phyloP scores from a whole-genome alignment of 1,140 invertebrate genomes.

The Hydropsyche tenuis region DNA sequence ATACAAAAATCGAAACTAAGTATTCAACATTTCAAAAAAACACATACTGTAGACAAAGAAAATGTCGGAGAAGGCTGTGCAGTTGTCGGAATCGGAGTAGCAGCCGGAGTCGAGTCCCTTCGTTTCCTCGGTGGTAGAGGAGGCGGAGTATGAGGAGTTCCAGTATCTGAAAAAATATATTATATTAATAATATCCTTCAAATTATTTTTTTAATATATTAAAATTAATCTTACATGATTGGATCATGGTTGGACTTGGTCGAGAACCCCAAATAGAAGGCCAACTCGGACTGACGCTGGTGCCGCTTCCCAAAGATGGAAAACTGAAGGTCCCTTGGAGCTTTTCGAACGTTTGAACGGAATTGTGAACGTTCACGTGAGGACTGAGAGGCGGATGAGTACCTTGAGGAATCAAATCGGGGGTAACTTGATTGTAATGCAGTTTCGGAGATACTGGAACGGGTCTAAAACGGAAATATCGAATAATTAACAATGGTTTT shows the following conservation, averaged over 20 bases:
- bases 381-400: conserved; percentile 48
- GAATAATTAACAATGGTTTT: conserved; percentile 3
- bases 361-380: conserved; percentile 48
- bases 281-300: conserved; percentile 42
- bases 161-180: conserved; percentile 36
- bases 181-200: too few species aligned
- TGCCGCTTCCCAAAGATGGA: conserved; percentile 32
- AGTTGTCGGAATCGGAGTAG: conserved; percentile 52
- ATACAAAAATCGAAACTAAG: not conserved
- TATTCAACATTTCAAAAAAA: not conserved
- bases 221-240: conserved; percentile 13
- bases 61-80: conserved; percentile 45
- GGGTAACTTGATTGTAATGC: too few species aligned
- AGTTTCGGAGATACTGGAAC: too few species aligned
- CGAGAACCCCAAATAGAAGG: conserved; percentile 18
- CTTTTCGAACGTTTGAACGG: conserved; percentile 47
- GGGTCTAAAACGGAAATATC: too few species aligned
- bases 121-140: conserved; percentile 57
- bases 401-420: conserved; percentile 19
- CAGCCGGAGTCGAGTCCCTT: conserved; percentile 56
- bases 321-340: conserved; percentile 47
- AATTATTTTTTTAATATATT: not conserved
- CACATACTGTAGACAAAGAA: conserved; percentile 34
- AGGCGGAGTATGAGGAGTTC: conserved; percentile 52
- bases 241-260: conserved; percentile 32